Percentiles rank a stretch among this genome's conserved stretches.
Conservation (phyloP, 1,140 invertebrate species). For the Zaprionus vittiger region DNA sequence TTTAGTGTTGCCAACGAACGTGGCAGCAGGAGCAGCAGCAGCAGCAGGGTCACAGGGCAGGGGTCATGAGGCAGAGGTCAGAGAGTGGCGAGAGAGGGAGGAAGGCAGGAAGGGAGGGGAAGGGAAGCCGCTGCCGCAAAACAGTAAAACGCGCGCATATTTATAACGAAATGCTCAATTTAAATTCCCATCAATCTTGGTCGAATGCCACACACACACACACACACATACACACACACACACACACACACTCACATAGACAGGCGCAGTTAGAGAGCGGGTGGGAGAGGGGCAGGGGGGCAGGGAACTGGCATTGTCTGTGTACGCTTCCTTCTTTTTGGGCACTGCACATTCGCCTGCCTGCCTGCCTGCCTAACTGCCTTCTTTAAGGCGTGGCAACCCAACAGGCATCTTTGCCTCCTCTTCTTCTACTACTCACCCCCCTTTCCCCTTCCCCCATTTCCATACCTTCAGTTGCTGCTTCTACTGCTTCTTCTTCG, state of each 20-base stretch:
- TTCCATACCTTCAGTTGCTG: background rate
- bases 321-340: conserved; percentile 18
- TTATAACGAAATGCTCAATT: conserved; percentile 83
- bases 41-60: background rate
- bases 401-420: conserved; percentile 22
- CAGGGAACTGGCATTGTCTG: conserved; percentile 16
- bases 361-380: background rate
- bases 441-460: background rate
- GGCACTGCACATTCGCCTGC: conserved; percentile 21
- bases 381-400: conserved; percentile 19
- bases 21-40: too few relatives aligned
- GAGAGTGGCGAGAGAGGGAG: conserved; percentile 1
- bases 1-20: conserved; percentile 12
- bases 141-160: conserved; percentile 80
- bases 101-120: conserved; percentile 12
- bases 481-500: conserved; percentile 7
- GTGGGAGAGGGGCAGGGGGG: background rate
- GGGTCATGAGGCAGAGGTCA: background rate
- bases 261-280: background rate
- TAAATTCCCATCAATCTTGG: conserved; percentile 82
- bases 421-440: too few relatives aligned
- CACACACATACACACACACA: conserved; percentile 26
- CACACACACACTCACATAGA: conserved; percentile 19
- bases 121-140: conserved; percentile 63
- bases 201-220: conserved; percentile 57